phyloP scores from a whole-genome alignment of 2,797 vertebrate species.

The Cephalopachus bancanus region DNA sequence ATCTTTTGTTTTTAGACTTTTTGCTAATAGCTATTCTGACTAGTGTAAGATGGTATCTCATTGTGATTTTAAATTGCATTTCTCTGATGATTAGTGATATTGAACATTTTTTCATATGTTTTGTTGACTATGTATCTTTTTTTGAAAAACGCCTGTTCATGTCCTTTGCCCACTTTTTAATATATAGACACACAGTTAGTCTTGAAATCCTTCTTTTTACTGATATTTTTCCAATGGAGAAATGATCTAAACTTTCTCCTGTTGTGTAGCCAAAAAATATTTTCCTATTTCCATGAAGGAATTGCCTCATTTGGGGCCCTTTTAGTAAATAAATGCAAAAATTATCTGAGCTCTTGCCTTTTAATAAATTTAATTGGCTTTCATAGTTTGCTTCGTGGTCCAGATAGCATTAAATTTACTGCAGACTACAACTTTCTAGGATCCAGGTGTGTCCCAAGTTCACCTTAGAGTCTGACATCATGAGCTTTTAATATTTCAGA shows the following conservation, averaged over 20 bases:
- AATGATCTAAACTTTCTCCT: conserved; percentile 18
- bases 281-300: conserved; percentile 7
- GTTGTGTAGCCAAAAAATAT: background rate
- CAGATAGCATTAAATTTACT: conserved; percentile 23
- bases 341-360: conserved; percentile 39
- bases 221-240: background rate
- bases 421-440: background rate
- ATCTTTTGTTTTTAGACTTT: too few relatives aligned
- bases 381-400: background rate
- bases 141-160: too few relatives aligned
- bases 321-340: conserved; percentile 58
- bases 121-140: too few relatives aligned
- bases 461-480: background rate
- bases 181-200: background rate
- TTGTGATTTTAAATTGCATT: too few relatives aligned
- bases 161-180: background rate
- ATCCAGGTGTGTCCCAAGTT: background rate
- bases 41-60: too few relatives aligned
- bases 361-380: conserved; percentile 60
- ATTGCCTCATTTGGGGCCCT: background rate
- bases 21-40: too few relatives aligned
- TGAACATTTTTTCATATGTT: too few relatives aligned
- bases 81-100: too few relatives aligned
- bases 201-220: background rate
- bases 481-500: conserved; percentile 89